These are phyloP conservation scores for Dicyrtoma fusca DNA, from an alignment of 2,888 invertebrate genomes.

Conservation along the genomic window DNA sequence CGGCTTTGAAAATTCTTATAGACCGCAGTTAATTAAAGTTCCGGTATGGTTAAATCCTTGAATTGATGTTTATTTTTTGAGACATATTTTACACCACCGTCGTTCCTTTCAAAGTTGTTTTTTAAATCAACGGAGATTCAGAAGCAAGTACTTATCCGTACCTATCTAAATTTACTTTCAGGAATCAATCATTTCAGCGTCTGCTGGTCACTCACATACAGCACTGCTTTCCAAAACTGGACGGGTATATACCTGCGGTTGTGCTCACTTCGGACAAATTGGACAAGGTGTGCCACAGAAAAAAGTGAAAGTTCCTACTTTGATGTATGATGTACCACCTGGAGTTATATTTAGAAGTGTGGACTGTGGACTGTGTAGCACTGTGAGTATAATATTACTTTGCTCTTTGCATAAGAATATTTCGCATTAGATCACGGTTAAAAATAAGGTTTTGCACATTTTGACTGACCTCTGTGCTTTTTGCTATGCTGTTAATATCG, in stretches of 20 bases:
- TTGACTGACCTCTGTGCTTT: too few species aligned
- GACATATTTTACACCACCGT: too few species aligned
- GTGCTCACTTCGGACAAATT: constrained; percentile 87
- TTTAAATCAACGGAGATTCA: too few species aligned
- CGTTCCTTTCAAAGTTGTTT: too few species aligned
- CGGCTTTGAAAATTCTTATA: constrained; percentile 70
- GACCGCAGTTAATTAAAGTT: constrained; percentile 63
- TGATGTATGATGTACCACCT: constrained; percentile 42
- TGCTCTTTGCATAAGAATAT: too few species aligned
- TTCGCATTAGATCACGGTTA: too few species aligned
- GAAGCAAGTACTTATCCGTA: too few species aligned
- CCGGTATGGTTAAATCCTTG: constrained; percentile 13
- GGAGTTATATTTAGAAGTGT: constrained; percentile 49
- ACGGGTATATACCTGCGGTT: constrained; percentile 79
- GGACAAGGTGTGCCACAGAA: constrained; percentile 69
- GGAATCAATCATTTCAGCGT: constrained; percentile 70
- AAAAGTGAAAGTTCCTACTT: constrained; percentile 57
- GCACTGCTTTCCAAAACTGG: constrained; percentile 79
- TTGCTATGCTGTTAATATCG: too few species aligned
- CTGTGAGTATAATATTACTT: constrained; percentile 50
- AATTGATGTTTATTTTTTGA: too few species aligned
- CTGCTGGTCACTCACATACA: constrained; percentile 89
- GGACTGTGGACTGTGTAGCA: constrained; percentile 51
- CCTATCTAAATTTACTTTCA: too few species aligned
- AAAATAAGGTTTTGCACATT: too few species aligned